Evolutionary conservation across 1,140 invertebrate genomes (phyloP), one percentile per base, ranked within the genome.

Genomic region (Drosophila kikkawai): DNA sequence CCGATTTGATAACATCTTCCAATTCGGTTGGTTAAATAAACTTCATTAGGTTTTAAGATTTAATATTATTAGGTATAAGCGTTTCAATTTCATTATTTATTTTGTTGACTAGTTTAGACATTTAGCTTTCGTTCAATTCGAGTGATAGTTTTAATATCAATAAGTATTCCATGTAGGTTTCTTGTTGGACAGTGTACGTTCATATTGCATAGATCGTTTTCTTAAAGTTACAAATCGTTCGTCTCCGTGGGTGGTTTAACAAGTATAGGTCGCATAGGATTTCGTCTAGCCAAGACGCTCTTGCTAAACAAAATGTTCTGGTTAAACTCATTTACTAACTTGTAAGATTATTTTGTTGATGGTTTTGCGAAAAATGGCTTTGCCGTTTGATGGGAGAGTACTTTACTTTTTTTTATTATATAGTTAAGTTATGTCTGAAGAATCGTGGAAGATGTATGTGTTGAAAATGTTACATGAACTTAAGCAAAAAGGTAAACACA

Each of bases 11-110:
- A 60, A 45, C 26, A 57, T 57, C 48, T 41, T 65, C 61, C 59
- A 60, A 73, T 64, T 82, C 34, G 68, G 44, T 45, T 79, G 82
- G 37, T 63, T 61, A 83, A 82, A 83, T 79, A 69, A 82, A 63
- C 63, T 26, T 48, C 4, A 12, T 56, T 39, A 47, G 55, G 15
- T 37, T 65, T 7, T 47, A 13, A 45, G 17, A 22, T 51, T 58
- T 56, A 48, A 47, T 65, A 65, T 57, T 60, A 60, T 63, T 82
- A 67, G 50, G 76, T 76, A 65, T 84, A 85, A 85, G 75, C 84
- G 80, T 78, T 87, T 87, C 80, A 77, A 83, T 87, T 88, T 86
- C 69, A 71, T 79, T 85, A 81, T 79, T 84, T 78, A 84, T 59
- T 81, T 51, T 51, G 44, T 67, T 78, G 64, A 87, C 84, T 87